Conservation (phyloP, 2,888 invertebrate species). For the Heliconius sara region DNA sequence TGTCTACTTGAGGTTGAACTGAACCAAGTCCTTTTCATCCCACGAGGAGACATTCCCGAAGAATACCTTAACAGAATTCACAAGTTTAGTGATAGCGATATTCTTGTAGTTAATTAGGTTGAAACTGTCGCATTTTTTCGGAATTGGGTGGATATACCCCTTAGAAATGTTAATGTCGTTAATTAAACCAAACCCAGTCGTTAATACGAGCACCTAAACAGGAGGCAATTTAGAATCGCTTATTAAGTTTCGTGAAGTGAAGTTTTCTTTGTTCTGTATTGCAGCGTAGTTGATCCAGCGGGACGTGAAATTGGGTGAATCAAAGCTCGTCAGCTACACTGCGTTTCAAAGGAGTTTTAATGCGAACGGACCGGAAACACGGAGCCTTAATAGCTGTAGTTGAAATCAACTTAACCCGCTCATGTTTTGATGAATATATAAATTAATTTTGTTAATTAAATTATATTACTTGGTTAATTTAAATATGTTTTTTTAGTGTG, state of each 20-base stretch:
- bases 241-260: constrained; percentile 66
- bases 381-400: constrained; percentile 34
- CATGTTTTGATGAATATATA: constrained; percentile 25
- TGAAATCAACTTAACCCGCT: constrained; percentile 37
- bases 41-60: no score
- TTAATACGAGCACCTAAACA: constrained; percentile 36
- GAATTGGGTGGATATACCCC: no score
- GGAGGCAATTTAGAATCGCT: constrained; percentile 59
- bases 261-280: constrained; percentile 72
- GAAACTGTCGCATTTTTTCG: no score
- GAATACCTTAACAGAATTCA: no score
- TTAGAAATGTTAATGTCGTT: constrained; percentile 30
- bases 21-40: no score
- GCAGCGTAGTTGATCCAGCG: constrained; percentile 65
- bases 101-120: no score
- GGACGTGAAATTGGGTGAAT: constrained; percentile 71
- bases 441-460: constrained; percentile 30
- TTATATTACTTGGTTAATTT: not conserved
- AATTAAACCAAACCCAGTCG: constrained; percentile 25
- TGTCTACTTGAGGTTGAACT: no score
- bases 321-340: constrained; percentile 68
- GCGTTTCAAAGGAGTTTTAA: constrained; percentile 57
- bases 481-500: not conserved
- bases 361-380: constrained; percentile 40
- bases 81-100: no score